Evolutionary conservation across 2,113 vertebrate genomes (phyloP), one percentile per base, ranked within the genome.

Genomic region (Microcebus lehilahytsara): DNA sequence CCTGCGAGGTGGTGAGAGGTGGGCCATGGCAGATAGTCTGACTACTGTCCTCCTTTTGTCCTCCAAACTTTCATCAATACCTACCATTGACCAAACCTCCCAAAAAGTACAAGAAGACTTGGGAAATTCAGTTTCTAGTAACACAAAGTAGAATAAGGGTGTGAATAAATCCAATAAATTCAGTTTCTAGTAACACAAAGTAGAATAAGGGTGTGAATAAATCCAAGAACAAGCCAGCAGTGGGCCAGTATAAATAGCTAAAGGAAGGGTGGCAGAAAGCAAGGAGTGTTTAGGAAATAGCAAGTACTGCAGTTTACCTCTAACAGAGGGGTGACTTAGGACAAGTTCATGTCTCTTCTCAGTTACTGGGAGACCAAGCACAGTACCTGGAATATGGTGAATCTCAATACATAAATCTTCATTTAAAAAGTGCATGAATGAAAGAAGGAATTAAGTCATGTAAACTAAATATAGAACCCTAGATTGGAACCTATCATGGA

Each of bases 351-450:
- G 17, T 16, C 23, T 77, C 34, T 74, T 74, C 67, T 51, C 42
- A 67, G 23, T 78, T 71, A 37, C 49, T 81, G 14, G 42, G 66
- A 25, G 27, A 66, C 17, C 58, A 30, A 46, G 23, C 53, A 72
- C 66, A 85, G 19, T 30, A 66, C 13, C 3, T 40, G 2, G 2
- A 30, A 56, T 37, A 4, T 37, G 37, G 22, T 81, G 42, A 46
- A 17, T 84, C 27, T 88, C 23, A 67, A 14, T 77, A 81, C 71
- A 30, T 51, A 84, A 80, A 51, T 58, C 32, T 78, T 72, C 23
- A 60, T 84, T 96, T 84, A 78, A 80, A 60, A 67, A 85, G 58
- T 58, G 6, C 12, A 80, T 25, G 22, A 91, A 85, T 79, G 22
- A 64, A 85, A 22, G 22, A 79, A 51, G 46, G 46, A 56, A 56